Evolutionary conservation across 2,888 invertebrate species (phyloP).

Genomic region (Pandemis corylana): DNA sequence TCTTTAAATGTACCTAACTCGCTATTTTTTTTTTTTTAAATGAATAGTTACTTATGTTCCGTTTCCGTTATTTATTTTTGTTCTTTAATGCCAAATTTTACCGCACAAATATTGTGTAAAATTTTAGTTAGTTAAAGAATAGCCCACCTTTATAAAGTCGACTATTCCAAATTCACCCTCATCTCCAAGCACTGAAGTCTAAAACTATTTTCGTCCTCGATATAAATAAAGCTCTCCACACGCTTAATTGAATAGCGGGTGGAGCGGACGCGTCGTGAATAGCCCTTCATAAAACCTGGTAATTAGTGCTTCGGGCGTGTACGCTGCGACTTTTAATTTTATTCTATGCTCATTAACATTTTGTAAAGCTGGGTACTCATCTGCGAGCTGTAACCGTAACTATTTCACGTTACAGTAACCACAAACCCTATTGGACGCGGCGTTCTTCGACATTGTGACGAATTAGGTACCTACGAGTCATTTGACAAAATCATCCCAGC

Average conservation of each 20-base stretch:
- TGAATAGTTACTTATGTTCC: no score
- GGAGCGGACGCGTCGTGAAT: constrained; percentile 23
- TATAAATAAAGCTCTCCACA: constrained; percentile 15
- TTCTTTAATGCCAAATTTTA: not conserved
- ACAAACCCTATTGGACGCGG: no score
- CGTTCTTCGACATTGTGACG: no score
- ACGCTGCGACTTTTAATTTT: not conserved
- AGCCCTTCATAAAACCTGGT: constrained; percentile 30
- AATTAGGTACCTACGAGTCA: no score
- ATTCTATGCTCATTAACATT: not conserved
- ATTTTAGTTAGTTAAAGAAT: not conserved
- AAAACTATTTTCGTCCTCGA: not conserved
- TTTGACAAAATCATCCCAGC: no score
- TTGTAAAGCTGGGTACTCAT: no score
- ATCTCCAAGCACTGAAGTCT: not conserved
- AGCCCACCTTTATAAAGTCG: not conserved
- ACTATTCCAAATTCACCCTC: not conserved
- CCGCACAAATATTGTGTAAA: not conserved
- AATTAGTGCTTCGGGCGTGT: constrained; percentile 12
- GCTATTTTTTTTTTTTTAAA: no score
- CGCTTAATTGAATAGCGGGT: constrained; percentile 21
- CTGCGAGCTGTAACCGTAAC: no score
- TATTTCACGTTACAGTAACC: no score
- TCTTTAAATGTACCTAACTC: no score
- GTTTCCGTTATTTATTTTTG: no score